A percentile compares a stretch with the other conserved stretches of the same genome.
phyloP scores from a whole-genome alignment of 2,888 invertebrate species.

The Lysandra bellargus region DNA sequence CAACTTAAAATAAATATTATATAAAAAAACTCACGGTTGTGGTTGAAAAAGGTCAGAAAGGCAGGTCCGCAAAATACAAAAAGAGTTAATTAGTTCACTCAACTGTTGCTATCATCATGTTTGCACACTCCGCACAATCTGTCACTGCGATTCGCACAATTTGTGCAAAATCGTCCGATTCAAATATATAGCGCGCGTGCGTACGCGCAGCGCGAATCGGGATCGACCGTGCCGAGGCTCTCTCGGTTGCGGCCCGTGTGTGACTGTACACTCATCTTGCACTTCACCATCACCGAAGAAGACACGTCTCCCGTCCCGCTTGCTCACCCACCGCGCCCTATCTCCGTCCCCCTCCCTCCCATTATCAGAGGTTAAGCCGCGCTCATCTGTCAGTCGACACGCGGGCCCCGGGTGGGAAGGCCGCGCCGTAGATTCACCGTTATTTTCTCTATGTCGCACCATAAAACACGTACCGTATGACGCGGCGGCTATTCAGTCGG shows the following conservation, averaged over 20 bases:
- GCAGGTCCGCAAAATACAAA: constrained; percentile 29
- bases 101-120: constrained; percentile 50
- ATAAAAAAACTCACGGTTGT: constrained; percentile 34
- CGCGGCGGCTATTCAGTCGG: constrained; percentile 58
- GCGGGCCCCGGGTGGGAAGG: constrained; percentile 72
- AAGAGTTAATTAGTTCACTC: constrained; percentile 53
- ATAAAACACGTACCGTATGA: constrained; percentile 69
- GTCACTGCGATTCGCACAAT: constrained; percentile 43
- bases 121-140: constrained; percentile 33
- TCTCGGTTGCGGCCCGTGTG: constrained; percentile 78
- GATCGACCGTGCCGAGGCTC: constrained; percentile 71
- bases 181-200: constrained; percentile 58
- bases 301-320: constrained; percentile 66
- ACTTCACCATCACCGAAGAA: constrained; percentile 79
- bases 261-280: constrained; percentile 79
- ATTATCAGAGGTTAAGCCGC: constrained; percentile 78
- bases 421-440: constrained; percentile 61
- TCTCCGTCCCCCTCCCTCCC: constrained; percentile 64
- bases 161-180: constrained; percentile 45
- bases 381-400: constrained; percentile 77
- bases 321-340: constrained; percentile 47
- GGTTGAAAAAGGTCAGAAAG: constrained; percentile 14
- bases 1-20: background rate
- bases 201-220: constrained; percentile 68
- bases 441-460: constrained; percentile 65